phyloP scores from a whole-genome alignment of 2,797 vertebrate species.

The Nannoperca australis region DNA sequence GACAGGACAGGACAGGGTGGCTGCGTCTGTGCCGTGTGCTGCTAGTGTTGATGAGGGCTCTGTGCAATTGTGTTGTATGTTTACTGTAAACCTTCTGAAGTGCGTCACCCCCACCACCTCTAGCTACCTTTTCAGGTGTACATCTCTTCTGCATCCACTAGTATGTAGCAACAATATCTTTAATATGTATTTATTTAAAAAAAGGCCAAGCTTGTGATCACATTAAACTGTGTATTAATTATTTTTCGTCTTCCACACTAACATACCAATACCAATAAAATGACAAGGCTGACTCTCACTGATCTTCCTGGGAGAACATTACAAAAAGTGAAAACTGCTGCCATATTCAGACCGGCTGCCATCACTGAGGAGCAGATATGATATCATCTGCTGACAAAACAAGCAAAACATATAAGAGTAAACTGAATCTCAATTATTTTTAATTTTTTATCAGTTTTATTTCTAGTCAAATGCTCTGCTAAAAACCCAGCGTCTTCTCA shows the following conservation, averaged over 20 bases:
- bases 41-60: constrained; percentile 64
- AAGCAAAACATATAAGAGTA: neutral
- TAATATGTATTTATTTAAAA: neutral
- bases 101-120: constrained; percentile 32
- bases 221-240: neutral
- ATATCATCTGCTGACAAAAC: neutral
- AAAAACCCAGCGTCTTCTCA: neutral
- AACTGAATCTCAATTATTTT: neutral
- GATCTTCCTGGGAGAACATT: neutral
- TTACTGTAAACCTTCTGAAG: constrained; percentile 79
- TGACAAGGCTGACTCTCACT: neutral
- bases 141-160: neutral
- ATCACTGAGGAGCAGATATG: neutral
- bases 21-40: constrained; percentile 35
- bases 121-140: neutral
- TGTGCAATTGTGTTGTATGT: constrained; percentile 59
- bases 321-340: constrained; percentile 5
- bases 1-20: neutral
- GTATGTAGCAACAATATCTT: neutral
- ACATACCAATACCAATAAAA: neutral
- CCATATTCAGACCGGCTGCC: neutral
- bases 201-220: neutral
- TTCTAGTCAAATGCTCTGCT: neutral
- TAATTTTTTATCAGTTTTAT: constrained; percentile 2
- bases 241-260: neutral